Evolutionary conservation across 64 coral and sea anemone genomes (phyloP).

Genomic region (Acropora tenuis): DNA sequence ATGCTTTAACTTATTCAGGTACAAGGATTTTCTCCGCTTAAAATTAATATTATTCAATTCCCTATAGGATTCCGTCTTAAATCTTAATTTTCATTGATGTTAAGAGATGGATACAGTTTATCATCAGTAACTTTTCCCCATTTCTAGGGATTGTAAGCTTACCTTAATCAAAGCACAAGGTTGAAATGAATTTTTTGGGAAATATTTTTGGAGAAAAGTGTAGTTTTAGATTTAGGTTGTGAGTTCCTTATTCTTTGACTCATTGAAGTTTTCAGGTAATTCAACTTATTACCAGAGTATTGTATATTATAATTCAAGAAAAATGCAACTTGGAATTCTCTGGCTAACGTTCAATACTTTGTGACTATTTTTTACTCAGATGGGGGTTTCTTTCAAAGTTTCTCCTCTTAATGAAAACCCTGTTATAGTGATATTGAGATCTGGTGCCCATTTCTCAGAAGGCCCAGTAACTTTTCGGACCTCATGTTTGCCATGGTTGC

Average conservation of each 20-base stretch:
- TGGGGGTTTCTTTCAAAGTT: not conserved
- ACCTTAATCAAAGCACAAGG: constrained; percentile 22
- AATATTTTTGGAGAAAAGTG: constrained; percentile 27
- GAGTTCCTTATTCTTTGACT: constrained; percentile 13
- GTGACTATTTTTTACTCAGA: not conserved
- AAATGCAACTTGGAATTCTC: not conserved
- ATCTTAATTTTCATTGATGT: constrained; percentile 19
- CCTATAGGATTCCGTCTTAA: constrained; percentile 8
- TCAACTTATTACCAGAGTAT: constrained; percentile 17
- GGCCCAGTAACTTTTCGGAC: constrained; percentile 1
- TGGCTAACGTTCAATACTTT: constrained; percentile 1
- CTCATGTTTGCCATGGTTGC: not conserved
- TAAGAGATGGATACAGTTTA: constrained; percentile 11
- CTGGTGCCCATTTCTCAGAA: constrained; percentile 7
- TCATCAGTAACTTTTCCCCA: not conserved
- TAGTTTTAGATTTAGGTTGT: constrained; percentile 4
- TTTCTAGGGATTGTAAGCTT: constrained; percentile 8
- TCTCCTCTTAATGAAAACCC: not conserved
- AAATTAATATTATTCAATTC: constrained; percentile 18
- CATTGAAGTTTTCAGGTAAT: constrained; percentile 1
- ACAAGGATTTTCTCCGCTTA: not conserved
- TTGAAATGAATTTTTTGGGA: constrained; percentile 13
- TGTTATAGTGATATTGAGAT: constrained; percentile 10
- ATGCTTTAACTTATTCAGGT: not conserved
- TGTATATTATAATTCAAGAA: constrained; percentile 18